These are phyloP conservation scores for Orius insidiosus DNA, from an alignment of 1,140 invertebrate genomes.

Conservation along the genomic window DNA sequence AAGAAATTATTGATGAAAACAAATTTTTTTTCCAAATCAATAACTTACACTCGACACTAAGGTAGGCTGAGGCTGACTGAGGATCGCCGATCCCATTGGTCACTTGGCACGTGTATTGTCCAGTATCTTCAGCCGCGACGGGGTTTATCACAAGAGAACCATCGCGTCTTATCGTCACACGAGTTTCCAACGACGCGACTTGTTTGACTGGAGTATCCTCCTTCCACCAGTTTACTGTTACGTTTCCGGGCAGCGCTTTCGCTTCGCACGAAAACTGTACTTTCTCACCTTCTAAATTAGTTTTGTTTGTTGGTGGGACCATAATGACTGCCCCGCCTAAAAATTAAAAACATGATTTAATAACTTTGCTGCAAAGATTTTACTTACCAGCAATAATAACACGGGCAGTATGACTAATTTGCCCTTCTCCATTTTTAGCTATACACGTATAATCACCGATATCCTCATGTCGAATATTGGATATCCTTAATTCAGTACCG, in stretches of 20 bases:
- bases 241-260: slow-evolving; percentile 84
- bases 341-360: no score
- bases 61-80: slow-evolving; percentile 81
- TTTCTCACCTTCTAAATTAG: slow-evolving; percentile 85
- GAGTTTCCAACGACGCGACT: slow-evolving; percentile 60
- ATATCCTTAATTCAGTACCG: slow-evolving; percentile 78
- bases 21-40: no score
- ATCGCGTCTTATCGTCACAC: slow-evolving; percentile 63
- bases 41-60: slow-evolving; percentile 95
- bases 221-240: slow-evolving; percentile 84
- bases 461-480: slow-evolving; percentile 75
- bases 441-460: slow-evolving; percentile 92
- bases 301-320: slow-evolving; percentile 81
- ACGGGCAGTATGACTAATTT: slow-evolving; percentile 81
- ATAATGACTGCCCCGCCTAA: slow-evolving; percentile 60
- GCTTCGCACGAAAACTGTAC: slow-evolving; percentile 87
- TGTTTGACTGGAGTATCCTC: slow-evolving; percentile 67
- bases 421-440: slow-evolving; percentile 83
- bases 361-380: no score
- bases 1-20: no score
- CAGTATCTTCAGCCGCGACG: slow-evolving; percentile 80
- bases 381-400: slow-evolving; percentile 84
- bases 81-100: slow-evolving; percentile 92
- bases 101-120: slow-evolving; percentile 88
- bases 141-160: slow-evolving; percentile 84